Conservation (phyloP, 2,113 vertebrate genomes). For the Stercorarius parasiticus region DNA sequence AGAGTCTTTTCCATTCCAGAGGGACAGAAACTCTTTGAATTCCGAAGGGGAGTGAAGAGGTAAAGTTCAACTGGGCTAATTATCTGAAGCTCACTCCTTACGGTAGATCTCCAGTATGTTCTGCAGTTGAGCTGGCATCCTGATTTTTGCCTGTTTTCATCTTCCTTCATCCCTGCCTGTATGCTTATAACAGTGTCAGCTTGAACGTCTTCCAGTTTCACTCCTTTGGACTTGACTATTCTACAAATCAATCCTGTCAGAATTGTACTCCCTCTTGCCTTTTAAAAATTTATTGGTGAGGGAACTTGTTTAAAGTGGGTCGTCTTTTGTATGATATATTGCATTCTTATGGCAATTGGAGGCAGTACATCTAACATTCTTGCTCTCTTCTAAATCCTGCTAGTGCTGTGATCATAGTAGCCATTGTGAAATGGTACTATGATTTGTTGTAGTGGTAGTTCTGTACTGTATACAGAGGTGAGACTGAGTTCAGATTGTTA, state of each 20-base stretch:
- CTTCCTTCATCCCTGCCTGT: background rate
- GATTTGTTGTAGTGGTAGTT: background rate
- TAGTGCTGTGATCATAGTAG: background rate
- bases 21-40: conserved; percentile 98
- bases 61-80: conserved; percentile 43
- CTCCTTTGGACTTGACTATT: background rate
- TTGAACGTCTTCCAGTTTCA: conserved; percentile 1
- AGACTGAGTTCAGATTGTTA: background rate
- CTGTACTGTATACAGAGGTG: background rate
- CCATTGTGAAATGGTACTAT: background rate
- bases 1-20: conserved; percentile 99
- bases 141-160: background rate
- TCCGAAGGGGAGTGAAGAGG: conserved; percentile 97
- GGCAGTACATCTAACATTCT: background rate
- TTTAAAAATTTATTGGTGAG: background rate
- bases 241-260: background rate
- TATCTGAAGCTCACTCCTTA: background rate
- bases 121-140: background rate
- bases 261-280: background rate
- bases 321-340: background rate
- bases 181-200: background rate
- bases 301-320: background rate
- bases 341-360: background rate
- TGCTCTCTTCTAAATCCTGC: background rate
- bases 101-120: background rate